Percentiles rank a stretch among this genome's conserved stretches.
Evolutionary conservation across 2,888 invertebrate species (phyloP).

Genomic region (Ochropacha duplaris): DNA sequence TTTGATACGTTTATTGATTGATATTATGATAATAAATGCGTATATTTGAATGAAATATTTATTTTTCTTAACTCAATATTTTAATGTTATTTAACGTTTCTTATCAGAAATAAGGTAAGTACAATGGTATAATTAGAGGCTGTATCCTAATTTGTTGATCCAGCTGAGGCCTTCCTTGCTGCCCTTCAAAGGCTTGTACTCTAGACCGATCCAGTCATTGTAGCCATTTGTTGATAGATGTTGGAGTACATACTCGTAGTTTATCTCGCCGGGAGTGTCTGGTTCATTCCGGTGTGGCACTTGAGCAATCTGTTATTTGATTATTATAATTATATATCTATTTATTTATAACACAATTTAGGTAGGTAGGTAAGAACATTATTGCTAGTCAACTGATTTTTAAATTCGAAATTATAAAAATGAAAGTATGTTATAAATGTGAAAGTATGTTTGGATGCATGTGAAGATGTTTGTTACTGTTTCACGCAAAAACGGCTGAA

Average conservation of each 20-base stretch:
- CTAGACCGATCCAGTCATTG: slow-evolving; percentile 93
- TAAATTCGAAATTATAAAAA: too few species aligned
- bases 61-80: slow-evolving; percentile 17
- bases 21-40: slow-evolving; percentile 29
- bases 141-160: slow-evolving; percentile 86
- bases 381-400: too few species aligned
- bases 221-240: slow-evolving; percentile 87
- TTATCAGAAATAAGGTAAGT: too few species aligned
- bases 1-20: too few species aligned
- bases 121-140: slow-evolving; percentile 54
- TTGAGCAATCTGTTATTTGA: slow-evolving; percentile 91
- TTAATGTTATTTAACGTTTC: too few species aligned
- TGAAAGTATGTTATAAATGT: too few species aligned
- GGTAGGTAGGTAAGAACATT: too few species aligned
- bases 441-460: too few species aligned
- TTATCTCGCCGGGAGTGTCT: slow-evolving; percentile 91
- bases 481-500: too few species aligned
- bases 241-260: slow-evolving; percentile 91
- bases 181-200: slow-evolving; percentile 89
- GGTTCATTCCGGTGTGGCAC: slow-evolving; percentile 95
- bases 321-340: neutral
- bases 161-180: slow-evolving; percentile 87
- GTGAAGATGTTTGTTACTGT: too few species aligned
- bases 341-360: too few species aligned
- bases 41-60: slow-evolving; percentile 22